A percentile compares a stretch with the other conserved stretches of the same genome.
These are phyloP conservation scores for Crambe crambe DNA, from an alignment of 37 sponge, comb jelly and placozoan species.

Conservation along the genomic window DNA sequence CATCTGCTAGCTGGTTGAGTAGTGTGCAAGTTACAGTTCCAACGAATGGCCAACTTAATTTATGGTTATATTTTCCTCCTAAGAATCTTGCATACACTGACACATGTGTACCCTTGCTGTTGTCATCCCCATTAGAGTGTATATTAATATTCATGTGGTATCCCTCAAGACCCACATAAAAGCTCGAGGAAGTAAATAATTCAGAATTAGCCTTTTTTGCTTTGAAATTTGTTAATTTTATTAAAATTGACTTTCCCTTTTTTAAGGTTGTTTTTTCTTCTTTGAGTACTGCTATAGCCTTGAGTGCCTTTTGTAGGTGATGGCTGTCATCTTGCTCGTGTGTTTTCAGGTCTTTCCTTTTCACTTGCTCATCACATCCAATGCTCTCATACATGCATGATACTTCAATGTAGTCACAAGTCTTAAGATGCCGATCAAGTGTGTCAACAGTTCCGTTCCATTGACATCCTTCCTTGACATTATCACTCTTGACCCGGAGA, in stretches of 20 bases:
- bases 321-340: conserved; percentile 13
- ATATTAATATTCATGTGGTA: conserved; percentile 37
- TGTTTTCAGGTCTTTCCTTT: background rate
- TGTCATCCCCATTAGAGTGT: conserved; percentile 17
- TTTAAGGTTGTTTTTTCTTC: background rate
- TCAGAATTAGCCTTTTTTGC: background rate
- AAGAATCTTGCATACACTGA: conserved; percentile 19
- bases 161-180: conserved; percentile 19
- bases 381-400: conserved; percentile 19
- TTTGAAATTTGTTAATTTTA: background rate
- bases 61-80: conserved; percentile 28
- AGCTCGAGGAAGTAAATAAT: background rate
- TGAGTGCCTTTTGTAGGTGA: background rate
- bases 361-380: conserved; percentile 5
- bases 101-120: background rate
- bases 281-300: background rate
- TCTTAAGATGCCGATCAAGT: conserved; percentile 13
- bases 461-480: conserved; percentile 8
- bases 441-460: conserved; percentile 29
- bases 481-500: conserved; percentile 18
- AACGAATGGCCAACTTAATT: background rate
- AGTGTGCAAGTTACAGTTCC: background rate
- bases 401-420: background rate
- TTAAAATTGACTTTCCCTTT: background rate
- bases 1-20: background rate